Percentiles rank a stretch among this genome's conserved stretches.
Conservation (phyloP, 2,113 vertebrate species). For the Chamaea fasciata region DNA sequence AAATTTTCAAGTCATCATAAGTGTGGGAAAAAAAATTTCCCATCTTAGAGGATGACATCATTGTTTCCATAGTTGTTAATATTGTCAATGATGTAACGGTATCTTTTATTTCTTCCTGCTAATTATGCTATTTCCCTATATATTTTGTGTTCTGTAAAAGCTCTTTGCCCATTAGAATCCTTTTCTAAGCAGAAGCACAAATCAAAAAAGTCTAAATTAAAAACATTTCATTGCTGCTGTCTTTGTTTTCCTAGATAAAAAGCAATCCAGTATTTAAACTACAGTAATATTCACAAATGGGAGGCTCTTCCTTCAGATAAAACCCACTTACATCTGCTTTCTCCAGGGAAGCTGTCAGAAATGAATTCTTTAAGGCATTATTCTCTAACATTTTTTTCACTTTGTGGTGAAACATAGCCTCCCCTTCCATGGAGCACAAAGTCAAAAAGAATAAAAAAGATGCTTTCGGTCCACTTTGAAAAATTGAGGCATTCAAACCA, state of each 20-base stretch:
- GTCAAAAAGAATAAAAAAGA: neutral
- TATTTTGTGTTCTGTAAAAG: constrained; percentile 33
- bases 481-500: neutral
- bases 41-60: neutral
- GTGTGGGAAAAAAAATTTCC: neutral
- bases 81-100: neutral
- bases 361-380: neutral
- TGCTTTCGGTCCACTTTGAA: neutral
- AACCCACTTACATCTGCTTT: neutral
- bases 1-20: neutral
- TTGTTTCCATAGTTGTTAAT: constrained; percentile 38
- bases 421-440: neutral
- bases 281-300: neutral
- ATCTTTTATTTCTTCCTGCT: constrained; percentile 44
- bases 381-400: neutral
- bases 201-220: neutral
- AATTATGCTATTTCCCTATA: constrained; percentile 7
- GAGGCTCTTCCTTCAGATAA: neutral
- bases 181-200: constrained; percentile 19
- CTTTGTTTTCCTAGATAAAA: neutral
- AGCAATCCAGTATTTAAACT: neutral
- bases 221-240: neutral
- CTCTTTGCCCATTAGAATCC: neutral
- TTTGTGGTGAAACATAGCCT: neutral
- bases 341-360: neutral